phyloP scores from a whole-genome alignment of 2,113 vertebrate species.

The Psittacula cyanocephala region DNA sequence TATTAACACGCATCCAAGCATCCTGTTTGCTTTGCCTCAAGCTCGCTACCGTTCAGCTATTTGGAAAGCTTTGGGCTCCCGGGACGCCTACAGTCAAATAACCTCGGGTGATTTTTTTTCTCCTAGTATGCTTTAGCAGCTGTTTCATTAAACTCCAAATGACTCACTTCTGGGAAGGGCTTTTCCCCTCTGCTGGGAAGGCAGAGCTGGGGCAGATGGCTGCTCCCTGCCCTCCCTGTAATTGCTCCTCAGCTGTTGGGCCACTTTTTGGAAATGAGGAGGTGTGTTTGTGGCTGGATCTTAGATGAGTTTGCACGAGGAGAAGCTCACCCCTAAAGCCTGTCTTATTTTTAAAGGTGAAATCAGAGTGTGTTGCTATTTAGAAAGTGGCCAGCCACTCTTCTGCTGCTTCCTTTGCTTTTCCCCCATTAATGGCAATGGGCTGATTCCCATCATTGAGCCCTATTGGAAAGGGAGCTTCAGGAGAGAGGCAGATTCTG shows the following conservation, averaged over 20 bases:
- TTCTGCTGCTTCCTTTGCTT: neutral
- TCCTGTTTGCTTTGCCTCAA: constrained; percentile 59
- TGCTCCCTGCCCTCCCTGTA: neutral
- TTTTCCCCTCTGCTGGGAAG: constrained; percentile 22
- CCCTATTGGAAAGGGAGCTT: neutral
- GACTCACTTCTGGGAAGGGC: constrained; percentile 16
- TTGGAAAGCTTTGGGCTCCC: neutral
- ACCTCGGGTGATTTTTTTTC: neutral
- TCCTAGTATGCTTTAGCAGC: neutral
- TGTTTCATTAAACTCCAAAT: constrained; percentile 53
- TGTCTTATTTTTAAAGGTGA: neutral
- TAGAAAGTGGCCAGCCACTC: neutral
- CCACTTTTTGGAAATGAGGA: neutral
- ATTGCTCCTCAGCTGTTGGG: rapidly evolving
- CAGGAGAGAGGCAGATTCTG: constrained; percentile 10
- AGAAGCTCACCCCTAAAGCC: neutral
- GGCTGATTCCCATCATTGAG: neutral
- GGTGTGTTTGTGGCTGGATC: neutral
- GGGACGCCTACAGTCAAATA: neutral
- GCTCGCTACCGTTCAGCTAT: neutral
- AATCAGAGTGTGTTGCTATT: neutral
- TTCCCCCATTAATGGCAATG: neutral
- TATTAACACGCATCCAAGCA: constrained; percentile 8
- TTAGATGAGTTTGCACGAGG: neutral
- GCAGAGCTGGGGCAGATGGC: neutral